Base-by-base conservation (phyloP, 2,113 vertebrate genomes). In the Sinocyclocheilus maitianheensis region DNA sequence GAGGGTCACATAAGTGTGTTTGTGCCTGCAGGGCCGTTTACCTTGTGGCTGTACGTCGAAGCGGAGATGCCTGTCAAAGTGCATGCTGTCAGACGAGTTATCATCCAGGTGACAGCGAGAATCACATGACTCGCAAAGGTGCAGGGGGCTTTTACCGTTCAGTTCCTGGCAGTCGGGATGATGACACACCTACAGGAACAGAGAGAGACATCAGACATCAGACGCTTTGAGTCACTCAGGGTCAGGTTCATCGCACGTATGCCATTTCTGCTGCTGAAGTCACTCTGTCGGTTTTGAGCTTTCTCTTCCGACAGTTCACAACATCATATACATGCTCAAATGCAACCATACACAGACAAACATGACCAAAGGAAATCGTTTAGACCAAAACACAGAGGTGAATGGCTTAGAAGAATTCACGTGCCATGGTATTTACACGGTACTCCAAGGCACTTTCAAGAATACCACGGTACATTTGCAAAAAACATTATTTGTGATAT, bases 11-110 rank as follows among this genome's bases (percentile, higher is more conserved):
- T 48, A 26, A 30, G 51, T 82, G 82, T 78, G 37, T 37, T 20
- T 40, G 75, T 40, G 53, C 24, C 79, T 71, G 34, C 58, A 1
- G 30, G 48, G 1, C 6, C 1, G 24, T 84, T 93, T 92, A 98
- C 98, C 97, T 95, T 95, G 98, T 0, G 93, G 95, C 58, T 96
- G 92, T 86, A 99, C 92, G 93, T 99, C 95, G 1, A 99, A 97
- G 91, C 95, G 96, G 77, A 97, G 93, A 76, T 97, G 97, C 48
- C 96, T 92, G 24, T 97, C 96, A 77, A 96, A 97, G 92, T 96
- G 96, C 96, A 97, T 96, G 90, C 92, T 78, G 91, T 94, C 93
- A 12, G 91, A 88, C 86, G n/a, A n/a, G n/a, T n/a, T n/a, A n/a
- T 91, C 93, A 85, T 94, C 93, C 1, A 91, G 92, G 91, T 97